Evolutionary conservation across 64 coral and sea anemone species (phyloP), one percentile per base, ranked within the genome.

Genomic region (Montipora foliosa): DNA sequence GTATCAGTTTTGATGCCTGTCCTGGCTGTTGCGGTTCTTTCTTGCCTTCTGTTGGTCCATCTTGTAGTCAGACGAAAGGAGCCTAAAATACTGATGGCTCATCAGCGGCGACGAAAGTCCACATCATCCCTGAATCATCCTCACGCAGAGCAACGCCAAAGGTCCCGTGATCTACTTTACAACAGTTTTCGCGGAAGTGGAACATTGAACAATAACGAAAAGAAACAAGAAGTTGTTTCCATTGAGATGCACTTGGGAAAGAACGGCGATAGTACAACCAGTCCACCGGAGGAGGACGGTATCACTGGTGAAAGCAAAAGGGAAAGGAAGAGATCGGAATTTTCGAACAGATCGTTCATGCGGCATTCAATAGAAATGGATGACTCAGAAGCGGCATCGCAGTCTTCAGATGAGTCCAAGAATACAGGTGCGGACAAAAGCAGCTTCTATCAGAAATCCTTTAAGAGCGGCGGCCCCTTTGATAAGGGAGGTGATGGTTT

Each of bases 1-100:
- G 47, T 86, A 0, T 86, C 82, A 1, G 46, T 86, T 8, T 17
- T 86, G 19, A 86, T 86, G 82, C 82, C 82, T 71, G 82, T 86
- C 6, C 47, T 86, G 66, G 82, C 82, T 17, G 82, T 86, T 2
- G 64, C 82, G 3, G 82, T 86, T 6, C 67, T 86, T 3, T 86
- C 66, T 24, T 70, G 45, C 11, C 62, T 86, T n/a, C 67, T 86
- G 1, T 69, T 86, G 25, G 67, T 86, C 16, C 82, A 86, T 72
- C 82, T 86, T 49, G 17, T 86, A 5, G 12, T 49, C 44, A 71
- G 16, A 72, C 45, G 66, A 10, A 86, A 71, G 17, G 66, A 52
- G 1, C 82, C 82, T 2, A 68, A 71, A 86, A 86, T 68, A 50
- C 47, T 68, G 1, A 21, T 24, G 12, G 8, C 17, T 1, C 6